Base-by-base conservation (phyloP, 1,140 invertebrate species). In the Cydia fagiglandana region DNA sequence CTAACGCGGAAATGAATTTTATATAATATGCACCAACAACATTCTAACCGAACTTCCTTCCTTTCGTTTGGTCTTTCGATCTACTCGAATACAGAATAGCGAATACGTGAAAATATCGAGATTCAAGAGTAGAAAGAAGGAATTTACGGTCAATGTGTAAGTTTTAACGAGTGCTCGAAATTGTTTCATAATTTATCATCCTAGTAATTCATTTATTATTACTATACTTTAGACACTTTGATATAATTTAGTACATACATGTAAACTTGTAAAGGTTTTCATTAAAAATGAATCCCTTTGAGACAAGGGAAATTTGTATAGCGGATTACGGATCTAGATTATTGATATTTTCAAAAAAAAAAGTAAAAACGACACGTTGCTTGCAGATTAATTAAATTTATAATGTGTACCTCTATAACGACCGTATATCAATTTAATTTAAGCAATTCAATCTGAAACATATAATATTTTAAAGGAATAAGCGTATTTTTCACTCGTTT, bases 151-250 rank as follows among this genome's bases (percentile, higher is more conserved):
- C 87, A 91, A 90, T 91, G 91, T 92, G 91, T 92, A 87, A 91
- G 87, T 88, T 91, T 92, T 92, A 92, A 92, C 91, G 86, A 92
- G 91, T 92, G 91, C 91, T 91, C 83, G 83, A 90, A 90, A 90
- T 89, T 91, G 87, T 85, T 90, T 86, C 89, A 90, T 88, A 86
- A 88, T 92, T 76, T 92, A 92, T 88, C 88, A 38, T 84, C 88
- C 91, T 92, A 92, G 87, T 91, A 91, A 92, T 91, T 92, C 89
- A 84, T 90, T 91, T 77, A 87, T 86, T 91, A 91, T 90, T 82
- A 86, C 89, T 92, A 92, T 88, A 84, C 84, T 88, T 90, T 84
- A 85, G 80, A 83, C 80, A 85, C 79, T 77, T 82, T 86, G 88
- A 92, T 90, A 90, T 90, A 81, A 78, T 80, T 82, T 82, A 87